phyloP scores from a whole-genome alignment of 2,113 vertebrate species.

The Barbus barbus region DNA sequence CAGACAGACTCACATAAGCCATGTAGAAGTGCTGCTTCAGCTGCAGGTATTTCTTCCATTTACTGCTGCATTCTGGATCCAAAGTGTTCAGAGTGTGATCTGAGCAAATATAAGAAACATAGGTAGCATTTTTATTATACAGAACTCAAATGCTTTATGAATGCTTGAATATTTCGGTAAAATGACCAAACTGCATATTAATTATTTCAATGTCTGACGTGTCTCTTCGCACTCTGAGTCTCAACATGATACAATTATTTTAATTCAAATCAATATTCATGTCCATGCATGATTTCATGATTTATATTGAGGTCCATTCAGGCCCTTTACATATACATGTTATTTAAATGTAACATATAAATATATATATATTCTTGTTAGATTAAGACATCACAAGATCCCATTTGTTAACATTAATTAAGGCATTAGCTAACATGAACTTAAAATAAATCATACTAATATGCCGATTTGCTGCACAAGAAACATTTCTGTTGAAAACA shows the following conservation, averaged over 20 bases:
- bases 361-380: no score
- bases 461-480: no score
- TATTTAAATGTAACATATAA: no score
- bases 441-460: no score
- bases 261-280: not conserved
- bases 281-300: not conserved
- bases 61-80: constrained; percentile 88
- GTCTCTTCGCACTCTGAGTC: not conserved
- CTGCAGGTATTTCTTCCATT: constrained; percentile 97
- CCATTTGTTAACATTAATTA: no score
- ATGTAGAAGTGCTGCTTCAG: constrained; percentile 96
- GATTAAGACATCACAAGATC: no score
- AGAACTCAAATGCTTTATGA: not conserved
- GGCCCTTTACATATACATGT: no score
- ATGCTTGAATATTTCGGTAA: no score
- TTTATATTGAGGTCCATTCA: no score
- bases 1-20: constrained; percentile 87
- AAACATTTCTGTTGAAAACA: no score
- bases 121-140: not conserved
- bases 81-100: constrained; percentile 92
- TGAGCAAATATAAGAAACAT: constrained; percentile 56
- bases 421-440: no score
- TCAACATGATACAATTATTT: not conserved
- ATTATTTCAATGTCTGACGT: not conserved
- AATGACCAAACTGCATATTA: no score